Conservation (phyloP, 2,113 vertebrate genomes). For the Paracanthobrama guichenoti region DNA sequence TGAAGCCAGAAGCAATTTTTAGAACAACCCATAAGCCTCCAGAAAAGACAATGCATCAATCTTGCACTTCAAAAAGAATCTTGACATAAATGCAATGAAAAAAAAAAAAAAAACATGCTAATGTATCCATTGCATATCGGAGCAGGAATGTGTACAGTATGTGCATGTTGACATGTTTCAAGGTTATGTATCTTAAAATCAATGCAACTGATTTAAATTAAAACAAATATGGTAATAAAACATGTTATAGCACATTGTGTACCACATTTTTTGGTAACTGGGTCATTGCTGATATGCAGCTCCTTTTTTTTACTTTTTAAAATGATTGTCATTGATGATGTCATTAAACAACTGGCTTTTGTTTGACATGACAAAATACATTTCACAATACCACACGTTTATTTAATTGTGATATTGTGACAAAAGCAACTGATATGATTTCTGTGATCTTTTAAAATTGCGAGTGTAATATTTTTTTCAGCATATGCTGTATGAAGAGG, state of each 20-base stretch:
- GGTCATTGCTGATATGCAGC: too few relatives aligned
- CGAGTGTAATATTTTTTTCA: not conserved
- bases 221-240: not conserved
- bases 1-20: constrained; percentile 4
- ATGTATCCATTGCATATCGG: not conserved
- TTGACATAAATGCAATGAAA: not conserved
- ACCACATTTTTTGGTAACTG: too few relatives aligned
- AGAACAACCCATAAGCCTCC: not conserved
- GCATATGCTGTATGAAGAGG: not conserved
- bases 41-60: constrained; percentile 10
- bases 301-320: too few relatives aligned
- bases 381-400: not conserved
- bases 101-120: not conserved
- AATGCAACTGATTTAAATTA: not conserved
- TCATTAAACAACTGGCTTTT: too few relatives aligned
- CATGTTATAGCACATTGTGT: too few relatives aligned
- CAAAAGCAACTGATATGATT: not conserved
- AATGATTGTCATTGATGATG: too few relatives aligned
- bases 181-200: not conserved
- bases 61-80: not conserved
- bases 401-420: not conserved
- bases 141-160: not conserved
- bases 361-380: not conserved
- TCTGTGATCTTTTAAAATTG: not conserved
- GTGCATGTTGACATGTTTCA: not conserved